phyloP scores from a whole-genome alignment of 2,113 vertebrate genomes.

The Casuarius casuarius region DNA sequence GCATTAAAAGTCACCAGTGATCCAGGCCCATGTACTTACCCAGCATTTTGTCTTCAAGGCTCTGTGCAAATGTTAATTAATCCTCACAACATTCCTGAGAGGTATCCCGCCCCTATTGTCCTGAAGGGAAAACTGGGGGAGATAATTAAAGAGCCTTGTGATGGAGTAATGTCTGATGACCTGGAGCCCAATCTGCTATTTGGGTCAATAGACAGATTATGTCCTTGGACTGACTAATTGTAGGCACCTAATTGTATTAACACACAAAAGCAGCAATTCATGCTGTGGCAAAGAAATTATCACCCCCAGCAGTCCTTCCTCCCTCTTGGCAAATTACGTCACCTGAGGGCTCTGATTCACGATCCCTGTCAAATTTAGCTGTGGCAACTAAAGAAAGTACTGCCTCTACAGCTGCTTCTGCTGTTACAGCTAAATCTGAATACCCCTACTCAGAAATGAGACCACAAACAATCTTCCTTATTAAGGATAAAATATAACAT shows the following conservation, averaged over 20 bases:
- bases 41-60: neutral
- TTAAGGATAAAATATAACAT: neutral
- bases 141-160: conserved; percentile 29
- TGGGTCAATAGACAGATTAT: conserved; percentile 27
- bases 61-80: neutral
- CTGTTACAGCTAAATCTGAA: conserved; percentile 4
- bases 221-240: conserved; percentile 35
- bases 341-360: conserved; percentile 26
- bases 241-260: conserved; percentile 41
- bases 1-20: neutral
- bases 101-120: neutral
- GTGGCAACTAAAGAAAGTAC: neutral
- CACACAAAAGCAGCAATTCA: conserved; percentile 45
- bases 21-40: neutral
- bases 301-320: conserved; percentile 23
- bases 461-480: neutral
- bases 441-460: neutral
- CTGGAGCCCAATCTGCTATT: conserved; percentile 23
- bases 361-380: conserved; percentile 19
- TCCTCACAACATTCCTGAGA: conserved; percentile 21
- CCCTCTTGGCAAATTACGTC: conserved; percentile 21
- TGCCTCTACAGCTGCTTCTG: neutral
- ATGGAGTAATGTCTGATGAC: conserved; percentile 25
- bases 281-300: neutral
- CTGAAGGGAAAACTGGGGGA: conserved; percentile 38